These are phyloP conservation scores for Pygmarrhopalites habei DNA, from an alignment of 1,140 invertebrate species.

Conservation along the genomic window DNA sequence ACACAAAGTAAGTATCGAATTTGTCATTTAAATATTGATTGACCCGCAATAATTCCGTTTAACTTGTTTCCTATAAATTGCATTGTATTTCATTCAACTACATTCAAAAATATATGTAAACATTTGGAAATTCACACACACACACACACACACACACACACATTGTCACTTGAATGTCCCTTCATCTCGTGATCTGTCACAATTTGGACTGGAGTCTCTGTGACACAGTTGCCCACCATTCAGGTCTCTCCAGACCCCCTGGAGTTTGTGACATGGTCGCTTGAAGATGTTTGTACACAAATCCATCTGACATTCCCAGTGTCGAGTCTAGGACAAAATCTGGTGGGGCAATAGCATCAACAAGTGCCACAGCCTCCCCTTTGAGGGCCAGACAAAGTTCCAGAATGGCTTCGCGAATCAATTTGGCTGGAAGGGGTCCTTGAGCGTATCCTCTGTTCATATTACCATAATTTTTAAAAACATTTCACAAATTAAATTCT, in stretches of 20 bases:
- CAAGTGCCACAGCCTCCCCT: constrained; percentile 66
- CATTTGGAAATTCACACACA: no score
- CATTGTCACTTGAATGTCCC: no score
- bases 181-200: constrained; percentile 2
- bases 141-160: no score
- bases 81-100: no score
- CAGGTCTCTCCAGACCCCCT: constrained; percentile 61
- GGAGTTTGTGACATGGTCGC: constrained; percentile 61
- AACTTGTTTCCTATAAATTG: no score
- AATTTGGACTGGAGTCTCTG: constrained; percentile 29
- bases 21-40: no score
- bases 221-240: constrained; percentile 69
- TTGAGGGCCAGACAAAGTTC: constrained; percentile 56
- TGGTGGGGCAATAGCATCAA: constrained; percentile 76
- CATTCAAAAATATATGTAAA: no score
- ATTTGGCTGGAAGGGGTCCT: constrained; percentile 32
- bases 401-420: constrained; percentile 58
- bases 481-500: no score
- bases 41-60: no score
- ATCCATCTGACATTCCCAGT: constrained; percentile 70
- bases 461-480: no score
- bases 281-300: constrained; percentile 79
- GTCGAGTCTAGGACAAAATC: constrained; percentile 78
- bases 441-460: constrained; percentile 44
- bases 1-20: no score